phyloP scores from a whole-genome alignment of 2,888 invertebrate species.

The Anoplius nigerrimus region DNA sequence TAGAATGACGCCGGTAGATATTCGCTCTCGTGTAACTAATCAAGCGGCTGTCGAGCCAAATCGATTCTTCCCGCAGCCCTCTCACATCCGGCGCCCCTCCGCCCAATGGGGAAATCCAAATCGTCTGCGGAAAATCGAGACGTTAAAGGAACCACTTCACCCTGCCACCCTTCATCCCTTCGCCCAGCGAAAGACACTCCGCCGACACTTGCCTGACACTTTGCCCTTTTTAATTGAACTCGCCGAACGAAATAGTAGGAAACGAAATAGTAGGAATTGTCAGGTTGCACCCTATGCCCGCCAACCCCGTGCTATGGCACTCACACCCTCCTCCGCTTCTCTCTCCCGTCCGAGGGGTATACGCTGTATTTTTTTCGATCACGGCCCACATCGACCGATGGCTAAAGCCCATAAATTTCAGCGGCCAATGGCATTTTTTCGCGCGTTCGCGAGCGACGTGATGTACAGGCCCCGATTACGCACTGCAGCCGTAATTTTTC shows the following conservation, averaged over 20 bases:
- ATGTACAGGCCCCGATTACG: constrained; percentile 49
- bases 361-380: constrained; percentile 25
- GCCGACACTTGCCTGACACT: too few species aligned
- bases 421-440: constrained; percentile 49
- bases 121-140: constrained; percentile 3
- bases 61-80: constrained; percentile 52
- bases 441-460: constrained; percentile 42
- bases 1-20: constrained; percentile 42
- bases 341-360: not conserved
- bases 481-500: constrained; percentile 50
- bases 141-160: not conserved
- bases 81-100: not conserved
- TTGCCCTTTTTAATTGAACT: too few species aligned
- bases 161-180: too few species aligned
- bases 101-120: not conserved
- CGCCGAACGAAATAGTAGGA: too few species aligned
- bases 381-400: constrained; percentile 7
- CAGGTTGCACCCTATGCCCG: too few species aligned
- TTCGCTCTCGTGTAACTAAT: constrained; percentile 66
- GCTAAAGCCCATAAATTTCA: constrained; percentile 39
- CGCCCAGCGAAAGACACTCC: too few species aligned
- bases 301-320: too few species aligned
- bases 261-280: too few species aligned
- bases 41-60: constrained; percentile 64
- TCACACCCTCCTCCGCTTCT: not conserved